Conservation (phyloP, 2,888 invertebrate species). For the Folsomia candida region DNA sequence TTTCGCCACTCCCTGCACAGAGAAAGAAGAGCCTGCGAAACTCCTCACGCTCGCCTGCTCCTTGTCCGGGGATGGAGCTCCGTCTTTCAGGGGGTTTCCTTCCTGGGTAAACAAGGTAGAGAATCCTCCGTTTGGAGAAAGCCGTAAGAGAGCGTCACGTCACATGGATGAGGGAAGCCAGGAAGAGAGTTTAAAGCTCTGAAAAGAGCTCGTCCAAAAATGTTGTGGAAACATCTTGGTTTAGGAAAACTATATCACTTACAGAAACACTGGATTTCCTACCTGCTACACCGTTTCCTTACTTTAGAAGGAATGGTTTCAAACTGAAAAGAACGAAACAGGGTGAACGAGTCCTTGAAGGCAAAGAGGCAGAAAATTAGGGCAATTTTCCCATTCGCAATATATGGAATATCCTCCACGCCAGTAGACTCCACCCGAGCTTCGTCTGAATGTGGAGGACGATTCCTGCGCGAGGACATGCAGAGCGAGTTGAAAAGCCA, state of each 20-base stretch:
- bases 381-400: constrained; percentile 75
- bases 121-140: constrained; percentile 69
- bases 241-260: no score
- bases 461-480: constrained; percentile 68
- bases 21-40: constrained; percentile 40
- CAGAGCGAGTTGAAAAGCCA: constrained; percentile 65
- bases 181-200: background rate
- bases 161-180: constrained; percentile 59
- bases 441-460: constrained; percentile 57
- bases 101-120: constrained; percentile 73
- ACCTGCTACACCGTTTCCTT: constrained; percentile 1
- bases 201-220: background rate
- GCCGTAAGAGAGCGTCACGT: constrained; percentile 71
- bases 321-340: constrained; percentile 38
- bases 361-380: constrained; percentile 19
- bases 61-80: constrained; percentile 7
- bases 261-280: no score
- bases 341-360: constrained; percentile 17
- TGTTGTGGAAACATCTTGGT: no score
- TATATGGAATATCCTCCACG: constrained; percentile 57
- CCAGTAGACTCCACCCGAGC: constrained; percentile 1
- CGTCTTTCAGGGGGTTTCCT: constrained; percentile 44
- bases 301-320: constrained; percentile 31
- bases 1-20: constrained; percentile 65
- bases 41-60: constrained; percentile 8